These are phyloP conservation scores for Piscicola geometra DNA, from an alignment of 2,888 invertebrate species.

Conservation along the genomic window DNA sequence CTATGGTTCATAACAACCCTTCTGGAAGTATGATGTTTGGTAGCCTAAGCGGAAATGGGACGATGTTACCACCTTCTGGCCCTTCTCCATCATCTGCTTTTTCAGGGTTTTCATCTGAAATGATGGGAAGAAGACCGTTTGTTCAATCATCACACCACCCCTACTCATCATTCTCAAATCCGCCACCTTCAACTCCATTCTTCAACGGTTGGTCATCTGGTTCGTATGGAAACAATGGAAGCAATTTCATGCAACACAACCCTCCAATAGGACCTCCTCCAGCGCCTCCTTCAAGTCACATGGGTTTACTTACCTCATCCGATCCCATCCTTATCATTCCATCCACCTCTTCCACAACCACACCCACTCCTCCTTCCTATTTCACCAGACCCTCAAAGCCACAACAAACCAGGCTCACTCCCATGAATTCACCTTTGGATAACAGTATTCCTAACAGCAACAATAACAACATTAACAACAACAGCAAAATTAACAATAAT, in stretches of 20 bases:
- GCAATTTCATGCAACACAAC: background rate
- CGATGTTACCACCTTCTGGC: slow-evolving; percentile 7
- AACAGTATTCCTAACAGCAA: background rate
- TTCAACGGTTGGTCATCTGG: slow-evolving; percentile 10
- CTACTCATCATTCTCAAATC: background rate
- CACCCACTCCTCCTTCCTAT: slow-evolving; percentile 1
- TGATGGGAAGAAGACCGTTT: slow-evolving; percentile 27
- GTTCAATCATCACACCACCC: slow-evolving; percentile 11
- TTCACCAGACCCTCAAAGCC: background rate
- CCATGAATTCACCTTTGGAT: background rate
- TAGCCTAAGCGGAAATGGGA: slow-evolving; percentile 7
- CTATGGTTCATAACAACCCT: slow-evolving; percentile 9
- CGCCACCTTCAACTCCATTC: background rate
- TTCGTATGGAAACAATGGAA: slow-evolving; percentile 9
- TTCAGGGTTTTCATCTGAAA: slow-evolving; percentile 29
- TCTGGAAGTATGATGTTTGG: slow-evolving; percentile 28
- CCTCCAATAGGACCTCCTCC: background rate
- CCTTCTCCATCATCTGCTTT: background rate
- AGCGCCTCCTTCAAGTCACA: slow-evolving; percentile 11
- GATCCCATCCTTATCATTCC: slow-evolving; percentile 30
- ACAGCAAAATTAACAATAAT: background rate
- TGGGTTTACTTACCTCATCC: slow-evolving; percentile 9
- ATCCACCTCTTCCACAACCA: slow-evolving; percentile 1
- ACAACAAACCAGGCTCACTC: background rate
- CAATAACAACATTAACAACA: background rate